Evolutionary conservation across 1,140 invertebrate species (phyloP).

Genomic region (Epicauta chinensis): DNA sequence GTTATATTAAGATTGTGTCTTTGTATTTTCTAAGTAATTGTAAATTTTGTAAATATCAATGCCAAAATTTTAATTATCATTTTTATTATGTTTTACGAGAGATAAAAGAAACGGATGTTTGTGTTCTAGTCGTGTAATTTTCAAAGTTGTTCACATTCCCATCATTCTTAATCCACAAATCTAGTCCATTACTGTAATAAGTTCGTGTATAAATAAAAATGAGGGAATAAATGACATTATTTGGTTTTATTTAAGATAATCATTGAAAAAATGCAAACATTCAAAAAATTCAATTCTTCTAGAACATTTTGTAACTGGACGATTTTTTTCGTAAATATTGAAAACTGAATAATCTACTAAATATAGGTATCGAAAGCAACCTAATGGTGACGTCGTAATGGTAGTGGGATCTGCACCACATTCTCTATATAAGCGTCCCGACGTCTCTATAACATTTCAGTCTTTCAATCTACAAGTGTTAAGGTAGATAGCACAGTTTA

Average conservation of each 20-base stretch:
- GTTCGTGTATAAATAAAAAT: slow-evolving; percentile 13
- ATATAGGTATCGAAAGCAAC: slow-evolving; percentile 22
- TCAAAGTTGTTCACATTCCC: slow-evolving; percentile 12
- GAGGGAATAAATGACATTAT: slow-evolving; percentile 17
- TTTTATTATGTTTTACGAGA: no score
- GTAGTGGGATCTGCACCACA: slow-evolving; percentile 15
- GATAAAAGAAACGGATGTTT: slow-evolving; percentile 1
- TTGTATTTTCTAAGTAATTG: slow-evolving; percentile 15
- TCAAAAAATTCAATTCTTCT: slow-evolving; percentile 6
- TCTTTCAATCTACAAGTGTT: slow-evolving; percentile 18
- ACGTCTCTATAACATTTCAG: slow-evolving; percentile 21
- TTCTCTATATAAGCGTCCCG: slow-evolving; percentile 33
- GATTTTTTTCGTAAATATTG: slow-evolving; percentile 4
- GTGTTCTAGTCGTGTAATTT: slow-evolving; percentile 16
- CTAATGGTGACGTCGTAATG: no score
- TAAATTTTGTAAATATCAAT: slow-evolving; percentile 13
- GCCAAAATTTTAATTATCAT: no score
- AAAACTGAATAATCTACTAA: slow-evolving; percentile 37
- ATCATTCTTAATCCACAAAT: slow-evolving; percentile 8
- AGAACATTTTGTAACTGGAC: slow-evolving; percentile 6
- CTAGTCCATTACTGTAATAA: slow-evolving; percentile 17
- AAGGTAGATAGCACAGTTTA: slow-evolving; percentile 14
- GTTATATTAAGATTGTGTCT: slow-evolving; percentile 6
- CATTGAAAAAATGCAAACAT: slow-evolving; percentile 5
- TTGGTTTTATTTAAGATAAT: not conserved